phyloP scores from a whole-genome alignment of 2,113 vertebrate species.

The Anolis sagrei region DNA sequence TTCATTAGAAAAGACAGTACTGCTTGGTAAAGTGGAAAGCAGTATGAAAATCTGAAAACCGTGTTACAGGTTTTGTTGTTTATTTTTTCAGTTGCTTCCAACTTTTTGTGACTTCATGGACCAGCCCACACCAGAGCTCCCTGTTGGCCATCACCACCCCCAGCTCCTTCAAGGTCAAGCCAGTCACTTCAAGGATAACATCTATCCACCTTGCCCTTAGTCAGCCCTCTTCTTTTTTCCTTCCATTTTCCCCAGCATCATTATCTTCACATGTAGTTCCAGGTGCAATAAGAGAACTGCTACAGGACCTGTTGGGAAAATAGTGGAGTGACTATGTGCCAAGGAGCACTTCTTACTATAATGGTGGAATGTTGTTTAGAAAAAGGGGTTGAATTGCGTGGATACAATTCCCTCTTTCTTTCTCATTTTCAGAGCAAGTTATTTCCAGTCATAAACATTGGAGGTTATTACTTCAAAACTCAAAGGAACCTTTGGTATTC shows the following conservation, averaged over 20 bases:
- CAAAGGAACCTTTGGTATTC: conserved; percentile 61
- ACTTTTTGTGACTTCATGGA: no score
- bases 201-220: no score
- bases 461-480: conserved; percentile 60
- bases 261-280: background rate
- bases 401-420: conserved; percentile 51
- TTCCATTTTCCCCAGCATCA: background rate
- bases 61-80: no score
- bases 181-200: no score
- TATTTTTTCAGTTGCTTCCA: no score
- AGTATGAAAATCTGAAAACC: no score
- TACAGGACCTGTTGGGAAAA: background rate
- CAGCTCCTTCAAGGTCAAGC: no score
- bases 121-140: no score
- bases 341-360: background rate
- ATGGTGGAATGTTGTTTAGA: background rate
- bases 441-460: conserved; percentile 68
- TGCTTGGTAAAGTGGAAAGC: no score
- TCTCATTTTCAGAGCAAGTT: conserved; percentile 56
- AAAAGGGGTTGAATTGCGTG: conserved; percentile 40
- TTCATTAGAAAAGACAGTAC: no score
- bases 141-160: no score
- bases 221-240: no score
- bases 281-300: background rate
- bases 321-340: background rate